These are phyloP conservation scores for Prionace glauca DNA, from an alignment of 2,797 vertebrate genomes.

Conservation along the genomic window DNA sequence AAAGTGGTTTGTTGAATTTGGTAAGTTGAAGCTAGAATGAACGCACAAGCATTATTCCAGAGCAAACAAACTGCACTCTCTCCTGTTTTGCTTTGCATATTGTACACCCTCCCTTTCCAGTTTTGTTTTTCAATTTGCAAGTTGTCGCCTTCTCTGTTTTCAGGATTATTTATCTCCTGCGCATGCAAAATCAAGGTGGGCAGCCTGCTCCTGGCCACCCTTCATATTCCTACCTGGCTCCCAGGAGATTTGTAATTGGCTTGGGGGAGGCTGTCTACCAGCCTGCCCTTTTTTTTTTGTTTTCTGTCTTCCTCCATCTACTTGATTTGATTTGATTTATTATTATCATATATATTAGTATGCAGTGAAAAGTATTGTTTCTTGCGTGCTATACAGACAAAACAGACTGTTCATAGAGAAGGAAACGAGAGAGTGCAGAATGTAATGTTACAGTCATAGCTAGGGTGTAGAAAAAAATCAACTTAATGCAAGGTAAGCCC, in stretches of 20 bases:
- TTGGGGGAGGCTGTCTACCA: neutral
- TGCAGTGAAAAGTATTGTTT: too few species aligned
- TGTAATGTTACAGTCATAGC: too few species aligned
- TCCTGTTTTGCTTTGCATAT: neutral
- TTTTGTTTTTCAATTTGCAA: neutral
- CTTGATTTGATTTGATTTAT: too few species aligned
- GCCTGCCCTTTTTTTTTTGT: neutral
- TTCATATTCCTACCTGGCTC: neutral
- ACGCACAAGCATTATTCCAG: neutral
- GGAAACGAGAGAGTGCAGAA: too few species aligned
- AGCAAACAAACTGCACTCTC: neutral
- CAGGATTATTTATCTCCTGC: neutral
- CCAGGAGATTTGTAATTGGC: neutral
- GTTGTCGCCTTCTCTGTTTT: neutral
- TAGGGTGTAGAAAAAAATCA: too few species aligned
- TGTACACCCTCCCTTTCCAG: neutral
- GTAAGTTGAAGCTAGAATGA: neutral
- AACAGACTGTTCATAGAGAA: too few species aligned
- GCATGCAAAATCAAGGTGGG: neutral
- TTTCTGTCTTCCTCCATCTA: neutral
- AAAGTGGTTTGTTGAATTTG: neutral
- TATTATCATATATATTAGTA: too few species aligned
- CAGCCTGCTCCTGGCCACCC: neutral
- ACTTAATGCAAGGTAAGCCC: too few species aligned
- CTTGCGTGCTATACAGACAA: too few species aligned